Base-by-base conservation (phyloP, 1,140 invertebrate species). In the Pseudomyrmex dendroicus region DNA sequence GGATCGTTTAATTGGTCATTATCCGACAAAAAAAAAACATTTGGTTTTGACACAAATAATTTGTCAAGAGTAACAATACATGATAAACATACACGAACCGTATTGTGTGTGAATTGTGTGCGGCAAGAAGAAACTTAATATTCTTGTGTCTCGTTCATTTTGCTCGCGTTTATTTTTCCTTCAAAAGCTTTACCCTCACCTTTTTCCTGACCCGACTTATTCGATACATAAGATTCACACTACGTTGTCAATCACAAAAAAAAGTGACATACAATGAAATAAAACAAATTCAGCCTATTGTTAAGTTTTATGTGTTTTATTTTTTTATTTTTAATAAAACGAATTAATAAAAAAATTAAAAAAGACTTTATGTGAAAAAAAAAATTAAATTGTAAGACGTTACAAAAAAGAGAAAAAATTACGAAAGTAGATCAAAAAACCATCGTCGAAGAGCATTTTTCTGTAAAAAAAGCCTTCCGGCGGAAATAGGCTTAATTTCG, bases 401-500 rank as follows among this genome's bases (percentile, higher is more conserved):
- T 2, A 72, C 10, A 48, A 72, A 72, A 72, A 35, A 59, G 44
- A 15, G 44, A 50, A 70, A 48, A 54, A 78, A 78, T 78, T 35
- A 5, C 35, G 7, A 35, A 35, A 35, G 35, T 7, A 1, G 35
- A 35, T 35, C 0, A 35, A 7, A 7, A 35, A 7, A 7, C 5
- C 5, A 35, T 35, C 5, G 35, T 35, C 5, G 35, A 35, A 35
- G 35, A 35, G 35, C 35, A 35, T 35, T 59, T 70, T 59, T 68
- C 54, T 72, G 46, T 70, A 44, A 61, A 72, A 50, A 59, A 56
- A 25, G 25, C 44, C 66, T 80, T 80, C 66, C 54, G 76, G 54
- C 54, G 54, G 76, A 78, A 80, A 72, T 80, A 72, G 54, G 66
- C 76, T 80, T 80, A 80, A 80, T 80, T 78, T 80, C 44, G 22